These are phyloP conservation scores for Talpa occidentalis DNA, from an alignment of 2,113 vertebrate species.

Conservation along the genomic window DNA sequence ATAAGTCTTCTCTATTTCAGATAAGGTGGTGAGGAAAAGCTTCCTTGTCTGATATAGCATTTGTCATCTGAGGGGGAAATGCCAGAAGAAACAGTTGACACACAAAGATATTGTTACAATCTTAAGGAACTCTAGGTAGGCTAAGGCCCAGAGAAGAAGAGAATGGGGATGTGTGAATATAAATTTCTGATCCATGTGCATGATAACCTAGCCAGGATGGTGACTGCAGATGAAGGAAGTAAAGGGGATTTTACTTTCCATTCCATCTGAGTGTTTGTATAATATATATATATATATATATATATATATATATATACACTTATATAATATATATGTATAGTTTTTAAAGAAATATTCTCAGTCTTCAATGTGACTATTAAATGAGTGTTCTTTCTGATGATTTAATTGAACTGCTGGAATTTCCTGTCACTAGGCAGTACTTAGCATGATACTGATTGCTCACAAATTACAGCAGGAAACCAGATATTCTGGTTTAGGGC, in stretches of 20 bases:
- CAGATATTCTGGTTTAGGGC: slow-evolving; percentile 2
- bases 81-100: slow-evolving; percentile 11
- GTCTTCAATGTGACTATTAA: slow-evolving; percentile 41
- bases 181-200: slow-evolving; percentile 30
- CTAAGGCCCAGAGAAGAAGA: slow-evolving; percentile 23
- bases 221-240: not conserved
- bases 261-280: not conserved
- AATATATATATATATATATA: not conserved
- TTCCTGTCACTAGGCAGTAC: slow-evolving; percentile 62
- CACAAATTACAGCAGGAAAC: slow-evolving; percentile 49
- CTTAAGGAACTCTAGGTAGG: not conserved
- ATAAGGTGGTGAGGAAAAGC: not conserved
- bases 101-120: slow-evolving; percentile 4
- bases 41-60: not conserved
- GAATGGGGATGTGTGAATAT: not conserved
- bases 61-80: not conserved
- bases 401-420: slow-evolving; percentile 61
- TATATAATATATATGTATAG: not conserved
- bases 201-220: not conserved
- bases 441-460: slow-evolving; percentile 69
- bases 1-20: slow-evolving; percentile 36
- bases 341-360: slow-evolving; percentile 41
- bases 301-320: no score
- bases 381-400: slow-evolving; percentile 50
- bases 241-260: not conserved